phyloP scores from a whole-genome alignment of 2,888 invertebrate species.

The Leptopilina myrica region DNA sequence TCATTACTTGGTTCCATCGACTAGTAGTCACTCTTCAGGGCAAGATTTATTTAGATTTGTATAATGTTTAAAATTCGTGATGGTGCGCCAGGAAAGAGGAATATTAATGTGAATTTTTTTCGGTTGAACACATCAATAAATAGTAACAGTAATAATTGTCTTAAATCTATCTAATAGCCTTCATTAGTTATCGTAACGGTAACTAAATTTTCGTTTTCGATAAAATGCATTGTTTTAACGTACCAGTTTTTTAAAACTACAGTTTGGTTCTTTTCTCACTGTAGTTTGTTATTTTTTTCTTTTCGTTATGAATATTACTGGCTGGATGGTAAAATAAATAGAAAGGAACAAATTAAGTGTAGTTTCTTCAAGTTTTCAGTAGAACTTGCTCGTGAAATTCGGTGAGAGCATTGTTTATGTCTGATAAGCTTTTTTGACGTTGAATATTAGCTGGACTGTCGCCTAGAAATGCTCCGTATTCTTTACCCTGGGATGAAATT shows the following conservation, averaged over 20 bases:
- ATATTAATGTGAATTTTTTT: not conserved
- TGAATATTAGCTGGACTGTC: slow-evolving; percentile 57
- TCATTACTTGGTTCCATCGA: slow-evolving; percentile 20
- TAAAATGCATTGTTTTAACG: slow-evolving; percentile 24
- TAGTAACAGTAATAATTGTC: slow-evolving; percentile 14
- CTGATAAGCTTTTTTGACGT: slow-evolving; percentile 59
- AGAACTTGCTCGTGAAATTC: slow-evolving; percentile 68
- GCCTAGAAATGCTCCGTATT: slow-evolving; percentile 55
- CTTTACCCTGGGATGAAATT: slow-evolving; percentile 51
- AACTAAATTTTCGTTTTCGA: slow-evolving; percentile 33
- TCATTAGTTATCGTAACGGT: slow-evolving; percentile 29
- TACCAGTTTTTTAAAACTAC: not conserved
- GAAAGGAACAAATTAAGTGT: not conserved
- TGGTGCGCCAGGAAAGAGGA: not conserved
- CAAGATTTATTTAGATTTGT: not conserved
- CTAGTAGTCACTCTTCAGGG: slow-evolving; percentile 35
- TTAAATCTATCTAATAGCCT: slow-evolving; percentile 31
- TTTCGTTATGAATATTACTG: slow-evolving; percentile 19
- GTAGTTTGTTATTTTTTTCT: not conserved
- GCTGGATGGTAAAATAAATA: slow-evolving; percentile 3
- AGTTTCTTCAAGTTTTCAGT: slow-evolving; percentile 62
- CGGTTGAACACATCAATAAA: slow-evolving; percentile 27
- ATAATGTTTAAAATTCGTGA: not conserved
- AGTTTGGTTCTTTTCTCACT: not conserved
- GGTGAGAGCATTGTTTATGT: slow-evolving; percentile 56